Conservation (phyloP, 2,797 vertebrate species). For the Novumbra hubbsi region DNA sequence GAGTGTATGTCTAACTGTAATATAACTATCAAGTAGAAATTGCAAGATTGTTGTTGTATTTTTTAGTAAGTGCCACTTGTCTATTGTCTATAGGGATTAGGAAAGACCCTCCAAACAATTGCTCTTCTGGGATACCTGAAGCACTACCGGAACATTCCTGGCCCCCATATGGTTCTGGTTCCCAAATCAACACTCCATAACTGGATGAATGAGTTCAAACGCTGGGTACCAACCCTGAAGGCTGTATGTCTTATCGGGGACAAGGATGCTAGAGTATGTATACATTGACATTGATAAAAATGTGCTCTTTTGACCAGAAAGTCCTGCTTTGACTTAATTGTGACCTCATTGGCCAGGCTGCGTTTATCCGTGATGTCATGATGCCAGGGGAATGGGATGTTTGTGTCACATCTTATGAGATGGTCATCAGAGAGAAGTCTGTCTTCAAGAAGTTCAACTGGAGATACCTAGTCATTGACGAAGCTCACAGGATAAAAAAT, state of each 20-base stretch:
- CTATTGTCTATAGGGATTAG: conserved; percentile 76
- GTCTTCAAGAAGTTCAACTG: conserved; percentile 93
- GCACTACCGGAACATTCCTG: conserved; percentile 85
- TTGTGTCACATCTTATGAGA: conserved; percentile 88
- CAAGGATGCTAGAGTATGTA: conserved; percentile 82
- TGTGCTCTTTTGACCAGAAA: neutral
- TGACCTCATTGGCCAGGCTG: conserved; percentile 65
- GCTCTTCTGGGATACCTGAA: conserved; percentile 85
- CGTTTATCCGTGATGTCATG: conserved; percentile 86
- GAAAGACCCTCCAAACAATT: conserved; percentile 86
- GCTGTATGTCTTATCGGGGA: conserved; percentile 86
- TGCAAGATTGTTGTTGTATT: no score
- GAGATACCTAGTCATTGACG: conserved; percentile 88
- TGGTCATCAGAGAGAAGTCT: conserved; percentile 87
- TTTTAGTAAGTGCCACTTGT: neutral
- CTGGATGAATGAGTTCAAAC: conserved; percentile 90
- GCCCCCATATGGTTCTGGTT: conserved; percentile 89
- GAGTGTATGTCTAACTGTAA: no score
- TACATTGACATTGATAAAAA: neutral
- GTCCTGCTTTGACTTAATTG: neutral
- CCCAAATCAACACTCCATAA: conserved; percentile 87
- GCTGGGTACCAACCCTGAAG: conserved; percentile 82
- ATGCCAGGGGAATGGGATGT: conserved; percentile 89
- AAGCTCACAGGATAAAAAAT: conserved; percentile 90
- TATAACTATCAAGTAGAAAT: no score